Conservation (phyloP, 2,113 vertebrate species). For the Myocastor coypus region DNA sequence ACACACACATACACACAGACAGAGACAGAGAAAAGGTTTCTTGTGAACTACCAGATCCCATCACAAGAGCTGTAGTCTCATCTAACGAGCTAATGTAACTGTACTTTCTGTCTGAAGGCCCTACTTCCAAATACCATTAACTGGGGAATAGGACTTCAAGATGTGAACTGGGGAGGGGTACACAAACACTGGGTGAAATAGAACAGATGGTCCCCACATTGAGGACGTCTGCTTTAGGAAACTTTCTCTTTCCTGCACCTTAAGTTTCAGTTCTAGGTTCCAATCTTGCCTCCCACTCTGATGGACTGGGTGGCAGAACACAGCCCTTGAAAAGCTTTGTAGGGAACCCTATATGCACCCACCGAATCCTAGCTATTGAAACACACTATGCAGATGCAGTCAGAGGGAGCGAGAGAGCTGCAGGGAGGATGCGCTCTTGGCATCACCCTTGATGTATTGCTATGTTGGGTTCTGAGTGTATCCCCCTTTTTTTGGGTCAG, state of each 20-base stretch:
- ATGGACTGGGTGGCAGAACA: not conserved
- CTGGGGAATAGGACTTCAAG: not conserved
- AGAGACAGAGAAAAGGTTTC: not conserved
- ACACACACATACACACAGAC: not conserved
- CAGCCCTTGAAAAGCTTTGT: not conserved
- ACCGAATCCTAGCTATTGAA: not conserved
- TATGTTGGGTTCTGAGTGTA: not conserved
- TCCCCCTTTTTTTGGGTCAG: not conserved
- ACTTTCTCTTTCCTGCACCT: not conserved
- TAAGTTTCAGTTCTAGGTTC: not conserved
- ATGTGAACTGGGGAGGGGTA: not conserved
- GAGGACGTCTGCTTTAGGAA: not conserved
- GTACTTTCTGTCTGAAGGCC: not conserved
- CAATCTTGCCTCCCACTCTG: slow-evolving; percentile 19
- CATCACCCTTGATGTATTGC: not conserved
- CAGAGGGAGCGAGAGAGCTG: not conserved
- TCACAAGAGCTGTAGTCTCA: not conserved
- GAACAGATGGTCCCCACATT: not conserved
- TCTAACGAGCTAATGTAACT: slow-evolving; percentile 24
- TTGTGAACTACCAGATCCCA: not conserved
- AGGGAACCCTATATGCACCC: not conserved
- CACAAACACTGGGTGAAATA: not conserved
- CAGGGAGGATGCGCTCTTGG: not conserved
- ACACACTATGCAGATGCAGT: not conserved
- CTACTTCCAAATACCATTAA: slow-evolving; percentile 12